Percentiles rank a stretch among this genome's conserved stretches.
phyloP scores from a whole-genome alignment of 2,888 invertebrate species.

The Catocala fraxini region DNA sequence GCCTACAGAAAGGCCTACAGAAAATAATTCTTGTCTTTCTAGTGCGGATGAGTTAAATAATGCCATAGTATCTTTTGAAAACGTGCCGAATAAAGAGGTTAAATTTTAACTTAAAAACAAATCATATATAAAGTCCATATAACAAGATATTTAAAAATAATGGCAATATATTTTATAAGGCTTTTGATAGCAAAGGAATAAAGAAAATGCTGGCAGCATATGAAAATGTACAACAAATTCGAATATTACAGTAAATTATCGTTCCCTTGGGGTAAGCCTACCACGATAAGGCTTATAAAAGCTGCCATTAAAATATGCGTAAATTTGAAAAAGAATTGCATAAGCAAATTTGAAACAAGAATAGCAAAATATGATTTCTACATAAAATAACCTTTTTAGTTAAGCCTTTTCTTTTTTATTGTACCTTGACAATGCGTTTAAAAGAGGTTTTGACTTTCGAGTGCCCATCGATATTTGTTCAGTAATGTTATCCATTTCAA shows the following conservation, averaged over 20 bases:
- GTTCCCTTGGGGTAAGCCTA: slow-evolving; percentile 16
- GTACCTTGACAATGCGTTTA: slow-evolving; percentile 1
- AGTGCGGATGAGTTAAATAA: too few relatives aligned
- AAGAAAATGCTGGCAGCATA: slow-evolving; percentile 8
- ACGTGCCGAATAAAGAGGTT: too few relatives aligned
- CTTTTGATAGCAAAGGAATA: slow-evolving; percentile 9
- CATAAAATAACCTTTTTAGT: not conserved
- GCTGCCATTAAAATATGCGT: not conserved
- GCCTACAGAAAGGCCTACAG: too few relatives aligned
- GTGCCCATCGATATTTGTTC: slow-evolving; percentile 12
- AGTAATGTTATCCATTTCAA: not conserved
- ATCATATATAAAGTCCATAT: too few relatives aligned
- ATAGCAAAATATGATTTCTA: not conserved
- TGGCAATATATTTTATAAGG: too few relatives aligned
- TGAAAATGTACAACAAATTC: slow-evolving; percentile 25
- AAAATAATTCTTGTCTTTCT: too few relatives aligned
- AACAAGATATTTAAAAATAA: too few relatives aligned
- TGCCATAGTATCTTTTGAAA: too few relatives aligned
- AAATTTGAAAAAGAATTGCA: not conserved
- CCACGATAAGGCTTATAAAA: not conserved
- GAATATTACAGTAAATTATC: slow-evolving; percentile 31
- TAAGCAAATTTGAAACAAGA: not conserved
- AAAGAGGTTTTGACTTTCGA: not conserved
- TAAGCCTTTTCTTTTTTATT: not conserved
- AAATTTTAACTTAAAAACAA: too few relatives aligned